Evolutionary conservation across 2,888 invertebrate genomes (phyloP).

Genomic region (Eilema depressum): DNA sequence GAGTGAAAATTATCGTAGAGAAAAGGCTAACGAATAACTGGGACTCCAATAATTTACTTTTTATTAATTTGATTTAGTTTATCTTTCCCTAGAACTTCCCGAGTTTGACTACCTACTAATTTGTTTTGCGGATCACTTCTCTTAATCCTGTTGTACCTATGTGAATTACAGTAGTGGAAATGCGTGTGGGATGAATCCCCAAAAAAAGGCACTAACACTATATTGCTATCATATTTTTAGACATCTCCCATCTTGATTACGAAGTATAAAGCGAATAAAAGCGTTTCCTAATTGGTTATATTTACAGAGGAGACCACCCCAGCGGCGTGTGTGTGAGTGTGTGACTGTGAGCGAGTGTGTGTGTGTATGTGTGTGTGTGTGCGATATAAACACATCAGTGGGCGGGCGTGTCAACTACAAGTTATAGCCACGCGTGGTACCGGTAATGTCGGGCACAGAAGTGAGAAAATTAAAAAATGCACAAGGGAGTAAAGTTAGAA

Average conservation of each 20-base stretch:
- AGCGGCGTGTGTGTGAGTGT: conserved; percentile 12
- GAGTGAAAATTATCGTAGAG: no score
- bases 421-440: conserved; percentile 48
- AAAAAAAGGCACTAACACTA: neutral
- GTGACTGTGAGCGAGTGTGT: conserved; percentile 12
- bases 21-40: no score
- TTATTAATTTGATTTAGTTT: no score
- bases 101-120: neutral
- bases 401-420: conserved; percentile 54
- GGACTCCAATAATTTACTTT: no score
- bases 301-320: conserved; percentile 50
- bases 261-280: conserved; percentile 34
- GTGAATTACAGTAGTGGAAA: neutral
- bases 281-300: conserved; percentile 46
- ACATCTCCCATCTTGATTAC: neutral
- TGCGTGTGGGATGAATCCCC: neutral
- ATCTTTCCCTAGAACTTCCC: neutral
- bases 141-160: neutral
- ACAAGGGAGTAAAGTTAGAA: no score
- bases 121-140: no score
- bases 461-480: conserved; percentile 19
- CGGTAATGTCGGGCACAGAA: conserved; percentile 41
- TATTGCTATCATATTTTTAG: neutral
- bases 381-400: conserved; percentile 43
- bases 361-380: conserved; percentile 27